Percentiles rank a stretch among this genome's conserved stretches.
Evolutionary conservation across 2,113 vertebrate species (phyloP).

Genomic region (Zosterops lateralis): DNA sequence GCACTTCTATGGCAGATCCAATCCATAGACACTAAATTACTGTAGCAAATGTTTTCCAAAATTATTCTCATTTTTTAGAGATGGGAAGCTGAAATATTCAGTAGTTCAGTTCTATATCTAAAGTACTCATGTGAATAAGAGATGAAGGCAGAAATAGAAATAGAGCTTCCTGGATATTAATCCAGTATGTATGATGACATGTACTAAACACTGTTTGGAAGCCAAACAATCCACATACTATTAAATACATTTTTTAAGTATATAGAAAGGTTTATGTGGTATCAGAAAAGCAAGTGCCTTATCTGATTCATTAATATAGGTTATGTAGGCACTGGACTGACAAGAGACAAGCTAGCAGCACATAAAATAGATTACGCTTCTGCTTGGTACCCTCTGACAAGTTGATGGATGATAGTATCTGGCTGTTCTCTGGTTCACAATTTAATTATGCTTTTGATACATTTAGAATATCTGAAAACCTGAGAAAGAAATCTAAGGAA

Average conservation of each 20-base stretch:
- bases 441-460: conserved; percentile 10
- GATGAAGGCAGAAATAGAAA: background rate
- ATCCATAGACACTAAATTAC: background rate
- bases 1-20: background rate
- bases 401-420: background rate
- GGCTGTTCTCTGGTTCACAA: background rate
- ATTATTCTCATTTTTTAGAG: background rate
- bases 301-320: background rate
- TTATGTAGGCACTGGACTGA: background rate
- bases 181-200: background rate
- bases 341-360: background rate
- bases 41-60: background rate
- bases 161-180: background rate
- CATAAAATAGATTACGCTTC: background rate
- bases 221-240: background rate
- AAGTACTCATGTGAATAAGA: background rate
- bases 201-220: background rate
- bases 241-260: background rate
- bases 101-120: background rate
- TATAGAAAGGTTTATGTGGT: background rate
- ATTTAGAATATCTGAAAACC: background rate
- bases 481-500: background rate
- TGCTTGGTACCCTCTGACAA: background rate
- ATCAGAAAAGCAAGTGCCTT: background rate
- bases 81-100: background rate